phyloP scores from a whole-genome alignment of 2,113 vertebrate species.

The Pterophyllum scalare region DNA sequence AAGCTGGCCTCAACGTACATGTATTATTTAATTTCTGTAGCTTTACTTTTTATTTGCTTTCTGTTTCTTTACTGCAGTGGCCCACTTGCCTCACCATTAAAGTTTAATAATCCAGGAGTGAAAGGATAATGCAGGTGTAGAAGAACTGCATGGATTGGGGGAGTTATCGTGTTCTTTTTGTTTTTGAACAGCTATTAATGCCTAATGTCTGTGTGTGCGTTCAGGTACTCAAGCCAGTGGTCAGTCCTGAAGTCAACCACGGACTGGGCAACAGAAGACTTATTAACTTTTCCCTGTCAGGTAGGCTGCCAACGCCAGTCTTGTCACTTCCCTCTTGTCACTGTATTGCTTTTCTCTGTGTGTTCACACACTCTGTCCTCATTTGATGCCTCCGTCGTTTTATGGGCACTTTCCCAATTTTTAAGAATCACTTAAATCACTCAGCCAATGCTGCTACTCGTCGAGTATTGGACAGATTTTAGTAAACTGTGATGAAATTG shows the following conservation, averaged over 20 bases:
- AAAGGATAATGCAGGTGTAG: not conserved
- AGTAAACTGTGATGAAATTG: no score
- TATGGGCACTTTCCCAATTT: no score
- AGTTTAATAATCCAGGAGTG: conserved; percentile 26
- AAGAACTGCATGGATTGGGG: not conserved
- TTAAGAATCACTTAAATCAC: no score
- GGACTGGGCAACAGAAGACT: conserved; percentile 90
- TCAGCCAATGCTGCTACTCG: no score
- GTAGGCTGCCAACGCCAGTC: conserved; percentile 71
- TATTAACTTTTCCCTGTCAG: conserved; percentile 96
- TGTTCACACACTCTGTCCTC: no score
- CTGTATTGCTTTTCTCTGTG: no score
- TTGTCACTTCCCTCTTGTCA: no score
- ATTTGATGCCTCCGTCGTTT: no score
- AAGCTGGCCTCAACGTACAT: not conserved
- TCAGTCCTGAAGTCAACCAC: conserved; percentile 86
- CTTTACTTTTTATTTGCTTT: not conserved
- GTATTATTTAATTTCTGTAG: not conserved
- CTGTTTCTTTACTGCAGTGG: not conserved
- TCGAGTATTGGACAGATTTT: no score
- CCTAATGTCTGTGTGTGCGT: conserved; percentile 50
- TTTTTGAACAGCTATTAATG: conserved; percentile 34
- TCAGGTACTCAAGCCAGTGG: conserved; percentile 91
- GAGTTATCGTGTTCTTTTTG: conserved; percentile 34
- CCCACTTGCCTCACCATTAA: conserved; percentile 19